Base-by-base conservation (phyloP, 1,140 invertebrate species). In the Eubasilissa regina region DNA sequence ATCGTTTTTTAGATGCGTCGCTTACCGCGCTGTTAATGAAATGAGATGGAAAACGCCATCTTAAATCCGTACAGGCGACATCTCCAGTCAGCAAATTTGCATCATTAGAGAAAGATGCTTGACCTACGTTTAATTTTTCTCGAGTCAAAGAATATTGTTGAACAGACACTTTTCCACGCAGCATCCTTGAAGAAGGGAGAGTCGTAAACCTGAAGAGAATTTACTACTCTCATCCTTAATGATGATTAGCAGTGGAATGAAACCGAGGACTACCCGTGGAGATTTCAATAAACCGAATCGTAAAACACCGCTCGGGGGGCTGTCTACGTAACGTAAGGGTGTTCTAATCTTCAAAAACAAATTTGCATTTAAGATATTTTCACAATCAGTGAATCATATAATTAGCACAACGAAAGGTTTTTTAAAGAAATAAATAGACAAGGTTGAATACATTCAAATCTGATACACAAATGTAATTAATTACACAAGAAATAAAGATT, bases 91-190 rank as follows among this genome's bases (percentile, higher is more conserved):
- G 55, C 55, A 58, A 3, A 21, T 58, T 58, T 58, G 17, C 55
- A 58, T 58, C 55, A 58, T 58, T 58, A 58, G 51, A 56, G 19
- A 25, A 48, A 21, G 68, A 73, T 35, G 68, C 68, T 74, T 74
- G 70, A 74, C 70, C 70, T 56, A 15, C 51, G 74, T 80, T 76
- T 78, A 75, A 79, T 80, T 79, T 74, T 72, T 55, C 21, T 56
- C 53, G 21, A 55, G 53, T 56, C 78, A 80, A 82, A 82, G 68
- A 80, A 81, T 58, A 80, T 75, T 60, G 81, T 51, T 74, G 75
- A 82, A 82, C 77, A 66, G 72, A 76, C 81, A 78, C 75, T 82
- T 78, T 70, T 74, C 51, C 51, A 25, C 51, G 51, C 47, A 25
- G 47, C 7, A 53, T 73, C 47, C 68, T 78, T 19, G 68, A 25